Percentiles rank a stretch among this genome's conserved stretches.
Conservation (phyloP, 2,113 vertebrate genomes). For the Carollia perspicillata region DNA sequence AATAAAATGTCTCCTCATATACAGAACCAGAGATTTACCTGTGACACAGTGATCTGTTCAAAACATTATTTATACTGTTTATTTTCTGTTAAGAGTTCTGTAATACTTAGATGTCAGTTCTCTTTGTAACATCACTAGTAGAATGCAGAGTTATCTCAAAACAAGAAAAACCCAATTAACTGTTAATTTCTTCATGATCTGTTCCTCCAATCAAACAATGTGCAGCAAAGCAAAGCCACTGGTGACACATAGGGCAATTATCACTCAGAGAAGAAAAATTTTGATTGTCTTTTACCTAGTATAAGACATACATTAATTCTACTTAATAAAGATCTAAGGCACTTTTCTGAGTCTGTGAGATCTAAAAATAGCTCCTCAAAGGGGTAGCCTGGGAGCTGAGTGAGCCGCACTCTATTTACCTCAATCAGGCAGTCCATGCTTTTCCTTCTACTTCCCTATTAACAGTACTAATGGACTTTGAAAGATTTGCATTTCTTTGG, state of each 20-base stretch:
- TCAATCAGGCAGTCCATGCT: not conserved
- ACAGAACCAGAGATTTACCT: not conserved
- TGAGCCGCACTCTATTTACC: conserved; percentile 52
- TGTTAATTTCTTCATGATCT: not conserved
- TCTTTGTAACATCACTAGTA: not conserved
- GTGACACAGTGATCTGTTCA: not conserved
- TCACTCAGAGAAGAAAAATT: not conserved
- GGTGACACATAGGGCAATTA: not conserved
- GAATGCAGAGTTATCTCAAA: not conserved
- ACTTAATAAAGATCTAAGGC: not conserved
- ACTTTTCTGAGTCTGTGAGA: not conserved
- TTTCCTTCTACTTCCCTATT: conserved; percentile 29
- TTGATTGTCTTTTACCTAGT: not conserved
- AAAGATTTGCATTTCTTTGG: conserved; percentile 60
- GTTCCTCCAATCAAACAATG: not conserved
- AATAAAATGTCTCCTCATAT: not conserved
- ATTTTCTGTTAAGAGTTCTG: not conserved
- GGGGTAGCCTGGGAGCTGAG: not conserved
- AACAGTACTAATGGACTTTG: conserved; percentile 50
- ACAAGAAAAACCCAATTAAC: not conserved
- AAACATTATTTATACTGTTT: not conserved
- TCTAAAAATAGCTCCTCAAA: conserved; percentile 22
- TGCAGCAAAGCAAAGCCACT: fast-evolving
- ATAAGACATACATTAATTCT: not conserved
- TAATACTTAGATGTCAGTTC: not conserved